A percentile compares a stretch with the other conserved stretches of the same genome.
Conservation (phyloP, 2,888 invertebrate species). For the Gymnoscelis rufifasciata region DNA sequence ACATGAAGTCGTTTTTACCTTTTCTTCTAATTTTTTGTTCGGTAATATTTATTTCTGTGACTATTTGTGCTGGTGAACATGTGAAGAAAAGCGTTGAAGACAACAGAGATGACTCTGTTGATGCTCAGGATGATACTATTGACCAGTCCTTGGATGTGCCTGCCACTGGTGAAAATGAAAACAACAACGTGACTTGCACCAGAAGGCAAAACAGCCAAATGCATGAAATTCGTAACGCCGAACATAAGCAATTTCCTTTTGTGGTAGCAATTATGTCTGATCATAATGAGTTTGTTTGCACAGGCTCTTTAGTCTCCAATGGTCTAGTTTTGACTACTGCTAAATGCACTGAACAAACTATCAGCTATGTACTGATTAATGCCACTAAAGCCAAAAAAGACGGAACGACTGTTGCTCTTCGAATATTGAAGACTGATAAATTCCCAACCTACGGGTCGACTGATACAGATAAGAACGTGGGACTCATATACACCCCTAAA, state of each 20-base stretch:
- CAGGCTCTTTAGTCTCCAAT: constrained; percentile 58
- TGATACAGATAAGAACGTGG: constrained; percentile 53
- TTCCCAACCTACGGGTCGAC: constrained; percentile 53
- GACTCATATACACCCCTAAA: constrained; percentile 59
- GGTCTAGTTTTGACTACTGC: constrained; percentile 63
- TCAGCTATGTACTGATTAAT: constrained; percentile 58
- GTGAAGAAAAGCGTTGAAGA: constrained; percentile 64
- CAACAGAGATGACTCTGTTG: constrained; percentile 53
- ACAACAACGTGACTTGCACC: constrained; percentile 47
- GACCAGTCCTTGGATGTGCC: constrained; percentile 59
- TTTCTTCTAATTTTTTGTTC: constrained; percentile 41
- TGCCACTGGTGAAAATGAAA: constrained; percentile 35
- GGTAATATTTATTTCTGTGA: constrained; percentile 39
- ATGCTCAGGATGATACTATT: constrained; percentile 52
- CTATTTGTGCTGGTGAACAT: constrained; percentile 43
- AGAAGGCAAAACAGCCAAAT: constrained; percentile 54
- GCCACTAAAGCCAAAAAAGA: constrained; percentile 53
- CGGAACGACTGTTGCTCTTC: constrained; percentile 42
- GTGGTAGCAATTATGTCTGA: constrained; percentile 63
- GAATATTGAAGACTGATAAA: constrained; percentile 54
- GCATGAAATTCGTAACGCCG: constrained; percentile 58
- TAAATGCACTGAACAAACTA: constrained; percentile 43
- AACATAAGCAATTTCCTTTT: constrained; percentile 56
- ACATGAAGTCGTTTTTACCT: constrained; percentile 25
- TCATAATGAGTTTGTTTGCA: constrained; percentile 60